Evolutionary conservation across 2,888 invertebrate species (phyloP).

Genomic region (Stramonita haemastoma): DNA sequence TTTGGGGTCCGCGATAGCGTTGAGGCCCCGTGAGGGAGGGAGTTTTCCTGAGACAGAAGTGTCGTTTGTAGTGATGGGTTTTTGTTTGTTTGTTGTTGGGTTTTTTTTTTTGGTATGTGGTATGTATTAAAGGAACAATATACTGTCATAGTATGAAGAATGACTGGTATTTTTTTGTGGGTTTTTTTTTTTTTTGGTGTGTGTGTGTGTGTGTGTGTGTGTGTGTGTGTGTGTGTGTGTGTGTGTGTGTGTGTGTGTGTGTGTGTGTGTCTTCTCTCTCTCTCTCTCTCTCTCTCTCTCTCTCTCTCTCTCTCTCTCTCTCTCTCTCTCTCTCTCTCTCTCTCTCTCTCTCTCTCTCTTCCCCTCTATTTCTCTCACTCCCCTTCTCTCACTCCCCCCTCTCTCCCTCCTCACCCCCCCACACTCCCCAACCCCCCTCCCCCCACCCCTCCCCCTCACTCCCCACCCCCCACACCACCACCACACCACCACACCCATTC

Average conservation of each 20-base stretch:
- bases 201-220: too few relatives aligned
- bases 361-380: not conserved
- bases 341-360: not conserved
- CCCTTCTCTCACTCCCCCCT: not conserved
- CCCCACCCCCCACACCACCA: not conserved
- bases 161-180: too few relatives aligned
- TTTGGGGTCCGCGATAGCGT: not conserved
- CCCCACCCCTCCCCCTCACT: not conserved
- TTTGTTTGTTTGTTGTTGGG: not conserved
- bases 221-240: not conserved
- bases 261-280: not conserved
- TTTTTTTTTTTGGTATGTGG: too few relatives aligned
- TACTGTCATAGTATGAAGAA: not conserved
- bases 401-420: too few relatives aligned
- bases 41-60: not conserved
- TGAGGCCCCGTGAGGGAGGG: not conserved
- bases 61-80: not conserved
- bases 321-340: not conserved
- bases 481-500: not conserved
- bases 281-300: not conserved
- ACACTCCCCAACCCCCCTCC: not conserved
- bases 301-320: constrained; percentile 4
- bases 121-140: too few relatives aligned
- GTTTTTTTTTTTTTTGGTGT: too few relatives aligned
- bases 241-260: too few relatives aligned